Evolutionary conservation across 2,888 invertebrate species (phyloP), one percentile per base, ranked within the genome.

Genomic region (Fragum sueziense): DNA sequence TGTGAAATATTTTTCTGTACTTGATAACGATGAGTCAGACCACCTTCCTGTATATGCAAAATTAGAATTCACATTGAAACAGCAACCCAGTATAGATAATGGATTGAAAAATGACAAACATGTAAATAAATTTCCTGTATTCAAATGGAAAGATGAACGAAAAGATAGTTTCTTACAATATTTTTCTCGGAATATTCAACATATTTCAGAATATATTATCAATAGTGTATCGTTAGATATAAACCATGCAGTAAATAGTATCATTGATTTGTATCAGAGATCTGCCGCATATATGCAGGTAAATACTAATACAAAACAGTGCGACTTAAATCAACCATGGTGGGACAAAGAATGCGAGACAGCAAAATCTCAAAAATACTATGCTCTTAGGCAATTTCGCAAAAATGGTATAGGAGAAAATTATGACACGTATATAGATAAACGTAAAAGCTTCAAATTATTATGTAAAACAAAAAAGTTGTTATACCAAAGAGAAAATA

Each of bases 281-380:
- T 41, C 41, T 17, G 41, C 41, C 17, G 17, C 9, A 41, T 17
- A 41, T 41, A 41, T 41, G 41, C 17, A 14, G 17, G 17, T 41
- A 14, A 41, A 41, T 9, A 9, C 41, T 41, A 41, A 20, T 73
- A 52, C 51, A 20, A 67, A 33, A 31, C 20, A 47, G 65, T 62
- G 31, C 47, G 41, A 52, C 67, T 52, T 29, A 65, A 73, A 47
- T 27, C 65, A 17, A 33, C 47, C 6, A 31, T 73, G 22, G 47
- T 41, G 61, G 31, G 34, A 22, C 52, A 73, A 52, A 73, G 34
- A 25, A 65, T 62, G 27, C 67, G 31, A 47, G 65, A n/a, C 51
- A 41, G 31, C 52, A 67, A 34, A 61, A 52, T 25, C 52, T 54
- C 52, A 27, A 52, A 73, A 52, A 27, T 51, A 31, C 52, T 65